These are phyloP conservation scores for Montifringilla adamsi DNA, from an alignment of 2,113 vertebrate genomes.

Conservation along the genomic window DNA sequence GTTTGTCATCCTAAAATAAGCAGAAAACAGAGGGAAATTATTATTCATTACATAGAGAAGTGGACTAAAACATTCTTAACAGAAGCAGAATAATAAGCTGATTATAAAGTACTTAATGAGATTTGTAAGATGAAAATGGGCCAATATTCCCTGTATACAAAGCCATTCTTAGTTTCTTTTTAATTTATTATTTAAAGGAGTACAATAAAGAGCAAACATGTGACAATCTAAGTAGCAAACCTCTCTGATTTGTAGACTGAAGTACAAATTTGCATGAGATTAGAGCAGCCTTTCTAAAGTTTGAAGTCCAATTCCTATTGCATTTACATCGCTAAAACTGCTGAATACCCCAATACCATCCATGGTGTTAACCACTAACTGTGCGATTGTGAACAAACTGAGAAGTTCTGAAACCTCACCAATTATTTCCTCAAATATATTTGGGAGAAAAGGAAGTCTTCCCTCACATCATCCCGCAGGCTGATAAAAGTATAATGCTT, in stretches of 20 bases:
- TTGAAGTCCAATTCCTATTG: background rate
- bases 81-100: constrained; percentile 59
- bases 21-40: background rate
- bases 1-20: background rate
- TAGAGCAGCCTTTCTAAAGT: background rate
- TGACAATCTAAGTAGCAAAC: constrained; percentile 34
- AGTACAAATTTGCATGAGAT: background rate
- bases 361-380: background rate
- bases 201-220: constrained; percentile 6
- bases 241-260: background rate
- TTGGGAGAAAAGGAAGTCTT: background rate
- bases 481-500: background rate
- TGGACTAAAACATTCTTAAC: constrained; percentile 37
- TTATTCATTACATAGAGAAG: background rate
- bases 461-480: background rate
- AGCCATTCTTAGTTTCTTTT: constrained; percentile 28
- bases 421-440: background rate
- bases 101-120: constrained; percentile 66
- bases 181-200: constrained; percentile 22
- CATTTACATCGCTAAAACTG: background rate
- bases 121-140: constrained; percentile 55
- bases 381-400: background rate
- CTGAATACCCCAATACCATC: background rate
- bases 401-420: background rate
- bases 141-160: constrained; percentile 45